A percentile compares a stretch with the other conserved stretches of the same genome.
Conservation (phyloP, 1,140 invertebrate species). For the Andrena cerasifolii region DNA sequence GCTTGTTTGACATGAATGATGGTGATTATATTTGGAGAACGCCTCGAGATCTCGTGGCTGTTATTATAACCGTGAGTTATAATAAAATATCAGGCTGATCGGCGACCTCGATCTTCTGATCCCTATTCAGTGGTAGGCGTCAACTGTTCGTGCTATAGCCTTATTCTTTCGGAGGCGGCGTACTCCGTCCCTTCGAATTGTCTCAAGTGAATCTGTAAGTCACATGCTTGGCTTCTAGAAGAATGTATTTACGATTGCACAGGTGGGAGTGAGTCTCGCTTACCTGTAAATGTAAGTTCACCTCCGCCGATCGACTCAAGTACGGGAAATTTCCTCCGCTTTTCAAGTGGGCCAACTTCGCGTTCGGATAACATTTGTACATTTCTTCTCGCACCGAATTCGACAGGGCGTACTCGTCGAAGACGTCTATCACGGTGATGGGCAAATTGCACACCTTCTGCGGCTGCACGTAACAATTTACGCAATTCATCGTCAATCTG, state of each 20-base stretch:
- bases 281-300: conserved; percentile 95
- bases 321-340: conserved; percentile 96
- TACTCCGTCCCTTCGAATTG: conserved; percentile 83
- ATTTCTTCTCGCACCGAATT: conserved; percentile 90
- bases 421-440: conserved; percentile 94
- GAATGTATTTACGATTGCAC: not conserved
- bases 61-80: not conserved
- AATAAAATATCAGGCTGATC: no score
- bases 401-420: conserved; percentile 94
- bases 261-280: conserved; percentile 53
- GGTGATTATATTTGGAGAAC: not conserved
- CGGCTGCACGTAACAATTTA: conserved; percentile 91
- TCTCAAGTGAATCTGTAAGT: conserved; percentile 83
- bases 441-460: conserved; percentile 87
- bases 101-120: not conserved
- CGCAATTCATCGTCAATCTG: conserved; percentile 93
- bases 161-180: conserved; percentile 74
- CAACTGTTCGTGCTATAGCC: not conserved
- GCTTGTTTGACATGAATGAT: conserved; percentile 1
- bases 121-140: not conserved
- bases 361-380: conserved; percentile 94
- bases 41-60: not conserved
- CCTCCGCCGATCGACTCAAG: conserved; percentile 93
- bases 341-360: conserved; percentile 94
- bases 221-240: not conserved